These are phyloP conservation scores for Drosophila hamatofila DNA, from an alignment of 2,888 invertebrate genomes.

Conservation along the genomic window DNA sequence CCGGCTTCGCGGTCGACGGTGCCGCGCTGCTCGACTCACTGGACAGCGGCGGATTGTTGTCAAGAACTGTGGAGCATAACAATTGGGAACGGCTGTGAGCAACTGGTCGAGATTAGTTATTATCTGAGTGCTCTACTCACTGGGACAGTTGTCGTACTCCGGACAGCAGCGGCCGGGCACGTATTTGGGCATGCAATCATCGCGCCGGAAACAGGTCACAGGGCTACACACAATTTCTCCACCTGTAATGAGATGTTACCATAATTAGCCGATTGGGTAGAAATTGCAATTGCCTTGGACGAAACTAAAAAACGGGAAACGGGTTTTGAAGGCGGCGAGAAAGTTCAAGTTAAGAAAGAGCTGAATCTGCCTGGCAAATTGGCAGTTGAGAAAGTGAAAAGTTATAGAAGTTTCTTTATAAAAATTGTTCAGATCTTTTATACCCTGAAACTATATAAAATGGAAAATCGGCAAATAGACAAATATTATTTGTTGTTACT, in stretches of 20 bases:
- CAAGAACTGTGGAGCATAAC: slow-evolving; percentile 51
- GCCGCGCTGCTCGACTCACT: slow-evolving; percentile 44
- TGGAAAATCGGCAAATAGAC: no score
- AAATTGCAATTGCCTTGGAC: background rate
- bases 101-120: slow-evolving; percentile 12
- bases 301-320: background rate
- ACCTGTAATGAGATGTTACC: slow-evolving; percentile 80
- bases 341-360: background rate
- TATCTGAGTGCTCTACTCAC: slow-evolving; percentile 77
- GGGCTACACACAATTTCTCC: slow-evolving; percentile 92
- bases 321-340: background rate
- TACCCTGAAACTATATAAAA: background rate
- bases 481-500: no score
- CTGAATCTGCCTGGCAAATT: background rate
- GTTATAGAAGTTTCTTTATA: background rate
- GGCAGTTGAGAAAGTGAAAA: background rate
- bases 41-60: slow-evolving; percentile 65
- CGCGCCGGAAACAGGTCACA: slow-evolving; percentile 91
- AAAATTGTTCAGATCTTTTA: background rate
- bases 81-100: background rate
- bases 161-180: slow-evolving; percentile 92
- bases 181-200: slow-evolving; percentile 90
- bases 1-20: slow-evolving; percentile 49
- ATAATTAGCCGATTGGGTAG: background rate
- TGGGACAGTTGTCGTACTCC: slow-evolving; percentile 92